Base-by-base conservation (phyloP, 2,797 vertebrate species). In the Chanos chanos region DNA sequence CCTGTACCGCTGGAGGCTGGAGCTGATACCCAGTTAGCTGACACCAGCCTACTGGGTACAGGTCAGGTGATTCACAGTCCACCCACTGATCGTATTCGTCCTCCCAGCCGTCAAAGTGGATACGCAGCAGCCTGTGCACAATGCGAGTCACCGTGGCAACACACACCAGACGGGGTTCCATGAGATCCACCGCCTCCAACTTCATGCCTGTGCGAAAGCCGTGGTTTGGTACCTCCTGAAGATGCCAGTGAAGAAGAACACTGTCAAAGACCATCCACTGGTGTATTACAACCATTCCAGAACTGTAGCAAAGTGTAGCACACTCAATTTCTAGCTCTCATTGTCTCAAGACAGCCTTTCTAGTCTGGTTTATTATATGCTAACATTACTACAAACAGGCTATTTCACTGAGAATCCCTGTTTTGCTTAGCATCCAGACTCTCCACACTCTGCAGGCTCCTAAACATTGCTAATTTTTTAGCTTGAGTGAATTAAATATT, bases 81-180 rank as follows among this genome's bases (percentile, higher is more conserved):
- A 99, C 96, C 96, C 96, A 99, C 79, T 99, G 96, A 74, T 99
- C 96, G 39, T 98, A 99, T 33, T 98, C 96, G 41, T 98, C 95
- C 66, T 98, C 96, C 96, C 96, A 99, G 57, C 96, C 96, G 33
- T 99, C 96, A 33, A 99, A 99, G 83, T 98, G 96, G 67, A 98
- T 96, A 80, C 95, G 87, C 80, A 99, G 83, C 34, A 99, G 92
- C 28, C 96, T 92, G 82, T 98, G 95, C 77, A 98, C 93, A 7
- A 97, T 95, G 72, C 96, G 92, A 0, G 95, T 98, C 61, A 99
- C 94, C 0, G 95, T 98, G 80, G 94, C 96, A 28, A 99, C 96
- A 27, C 96, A 99, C 60, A 99, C 95, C 78, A 99, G 86, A n/a
- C 96, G 91, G 1, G 96, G 96, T 80, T 99, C 96, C 96, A 99